Conservation (phyloP, 2,888 invertebrate genomes). For the Lasioglossum malachurum region DNA sequence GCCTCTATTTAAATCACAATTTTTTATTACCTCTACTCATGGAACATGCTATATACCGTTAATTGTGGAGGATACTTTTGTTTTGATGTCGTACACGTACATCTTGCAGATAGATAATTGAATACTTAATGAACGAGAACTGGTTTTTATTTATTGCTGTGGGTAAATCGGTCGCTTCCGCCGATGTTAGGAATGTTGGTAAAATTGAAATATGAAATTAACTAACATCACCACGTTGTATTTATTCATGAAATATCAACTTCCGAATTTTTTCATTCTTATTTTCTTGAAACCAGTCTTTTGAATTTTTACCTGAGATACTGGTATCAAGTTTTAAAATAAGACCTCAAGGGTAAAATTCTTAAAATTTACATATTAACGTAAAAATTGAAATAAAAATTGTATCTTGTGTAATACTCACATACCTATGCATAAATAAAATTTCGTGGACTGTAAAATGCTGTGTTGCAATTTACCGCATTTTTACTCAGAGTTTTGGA, state of each 20-base stretch:
- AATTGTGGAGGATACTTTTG: not conserved
- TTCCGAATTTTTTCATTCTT: not conserved
- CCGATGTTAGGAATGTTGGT: not conserved
- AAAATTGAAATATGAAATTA: not conserved
- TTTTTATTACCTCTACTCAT: not conserved
- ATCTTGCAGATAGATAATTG: not conserved
- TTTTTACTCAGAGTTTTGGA: too few relatives aligned
- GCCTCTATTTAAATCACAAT: not conserved
- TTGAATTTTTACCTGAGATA: not conserved
- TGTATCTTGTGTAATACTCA: not conserved
- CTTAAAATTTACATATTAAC: not conserved
- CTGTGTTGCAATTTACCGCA: not conserved
- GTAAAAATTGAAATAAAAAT: not conserved
- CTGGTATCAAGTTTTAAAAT: not conserved
- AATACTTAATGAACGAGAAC: not conserved
- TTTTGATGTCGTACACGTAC: not conserved
- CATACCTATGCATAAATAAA: not conserved
- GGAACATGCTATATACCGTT: not conserved
- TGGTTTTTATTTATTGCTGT: not conserved
- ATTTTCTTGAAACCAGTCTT: not conserved
- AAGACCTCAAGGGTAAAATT: not conserved
- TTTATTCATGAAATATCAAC: not conserved
- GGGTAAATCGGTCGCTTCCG: not conserved
- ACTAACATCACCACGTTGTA: not conserved
- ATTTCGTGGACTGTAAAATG: not conserved